Percentiles rank a stretch among this genome's conserved stretches.
These are phyloP conservation scores for Eulacestoma nigropectus DNA, from an alignment of 2,113 vertebrate species.

Conservation along the genomic window DNA sequence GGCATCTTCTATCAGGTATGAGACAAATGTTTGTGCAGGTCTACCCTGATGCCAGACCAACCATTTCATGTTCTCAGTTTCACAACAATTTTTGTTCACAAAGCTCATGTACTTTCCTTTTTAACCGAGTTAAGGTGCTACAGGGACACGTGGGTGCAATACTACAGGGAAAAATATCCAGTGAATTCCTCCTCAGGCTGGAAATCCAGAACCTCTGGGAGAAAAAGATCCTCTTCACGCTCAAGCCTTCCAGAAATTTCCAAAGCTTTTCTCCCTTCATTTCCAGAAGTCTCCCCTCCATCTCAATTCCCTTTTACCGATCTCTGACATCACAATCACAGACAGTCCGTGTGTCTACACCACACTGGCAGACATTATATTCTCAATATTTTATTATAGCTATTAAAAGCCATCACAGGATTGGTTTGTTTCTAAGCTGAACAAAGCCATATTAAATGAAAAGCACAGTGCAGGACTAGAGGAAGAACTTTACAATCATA, in stretches of 20 bases:
- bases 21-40: not conserved
- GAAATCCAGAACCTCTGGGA: not conserved
- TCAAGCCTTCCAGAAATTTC: not conserved
- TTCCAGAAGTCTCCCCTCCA: not conserved
- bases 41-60: not conserved
- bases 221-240: not conserved
- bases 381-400: constrained; percentile 55
- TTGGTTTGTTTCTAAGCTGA: constrained; percentile 41
- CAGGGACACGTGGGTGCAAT: not conserved
- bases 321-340: not conserved
- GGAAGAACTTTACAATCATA: constrained; percentile 16
- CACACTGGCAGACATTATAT: constrained; percentile 7
- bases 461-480: not conserved
- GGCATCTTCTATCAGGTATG: not conserved
- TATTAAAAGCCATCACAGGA: constrained; percentile 48
- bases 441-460: constrained; percentile 63
- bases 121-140: not conserved
- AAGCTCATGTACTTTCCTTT: not conserved
- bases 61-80: not conserved
- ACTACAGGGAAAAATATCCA: not conserved
- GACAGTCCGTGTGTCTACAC: constrained; percentile 1
- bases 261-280: not conserved
- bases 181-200: not conserved
- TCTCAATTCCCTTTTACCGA: not conserved
- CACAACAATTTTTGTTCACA: not conserved